Percentiles rank a stretch among this genome's conserved stretches.
Evolutionary conservation across 2,888 invertebrate species (phyloP).

Genomic region (Tenthredo scrophulariae): DNA sequence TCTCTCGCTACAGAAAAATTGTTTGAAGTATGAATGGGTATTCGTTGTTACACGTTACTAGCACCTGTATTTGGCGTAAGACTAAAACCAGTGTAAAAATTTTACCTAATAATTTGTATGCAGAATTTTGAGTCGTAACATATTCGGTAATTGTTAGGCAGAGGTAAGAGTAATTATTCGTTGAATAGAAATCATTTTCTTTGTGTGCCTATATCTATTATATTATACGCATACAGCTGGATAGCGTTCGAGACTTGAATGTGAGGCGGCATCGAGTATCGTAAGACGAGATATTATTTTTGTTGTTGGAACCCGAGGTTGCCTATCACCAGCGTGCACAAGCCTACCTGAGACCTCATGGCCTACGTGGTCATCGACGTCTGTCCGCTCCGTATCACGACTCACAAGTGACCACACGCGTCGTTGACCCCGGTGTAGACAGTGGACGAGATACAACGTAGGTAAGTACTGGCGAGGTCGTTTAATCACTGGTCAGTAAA

Average conservation of each 20-base stretch:
- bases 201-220: neutral
- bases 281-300: conserved; percentile 45
- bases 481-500: conserved; percentile 6
- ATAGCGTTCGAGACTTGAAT: conserved; percentile 17
- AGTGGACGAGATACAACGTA: neutral
- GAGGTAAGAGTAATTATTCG: neutral
- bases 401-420: conserved; percentile 37
- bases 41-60: neutral
- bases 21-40: neutral
- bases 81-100: neutral
- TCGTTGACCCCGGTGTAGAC: conserved; percentile 1
- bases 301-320: conserved; percentile 31
- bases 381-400: conserved; percentile 27
- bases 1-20: neutral
- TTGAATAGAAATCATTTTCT: neutral
- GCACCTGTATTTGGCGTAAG: neutral
- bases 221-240: neutral
- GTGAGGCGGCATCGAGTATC: conserved; percentile 32
- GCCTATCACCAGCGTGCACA: conserved; percentile 17
- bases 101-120: neutral
- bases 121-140: neutral
- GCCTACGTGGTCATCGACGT: conserved; percentile 34
- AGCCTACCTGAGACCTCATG: conserved; percentile 45
- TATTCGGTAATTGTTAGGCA: no score
- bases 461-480: neutral